phyloP scores from a whole-genome alignment of 1,140 invertebrate genomes.

The Drosophila bifasciata region DNA sequence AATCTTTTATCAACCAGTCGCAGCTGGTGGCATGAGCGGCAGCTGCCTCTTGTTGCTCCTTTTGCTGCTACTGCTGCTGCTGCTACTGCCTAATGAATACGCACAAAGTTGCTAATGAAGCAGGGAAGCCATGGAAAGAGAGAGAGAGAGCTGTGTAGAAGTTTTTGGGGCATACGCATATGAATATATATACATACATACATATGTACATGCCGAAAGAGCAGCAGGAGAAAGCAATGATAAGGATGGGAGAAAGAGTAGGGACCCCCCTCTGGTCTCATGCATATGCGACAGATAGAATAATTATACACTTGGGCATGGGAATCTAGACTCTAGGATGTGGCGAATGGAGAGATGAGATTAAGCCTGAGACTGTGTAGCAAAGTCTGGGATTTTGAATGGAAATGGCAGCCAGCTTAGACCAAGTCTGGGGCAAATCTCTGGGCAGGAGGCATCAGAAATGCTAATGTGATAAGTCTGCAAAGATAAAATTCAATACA shows the following conservation, averaged over 20 bases:
- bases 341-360: neutral
- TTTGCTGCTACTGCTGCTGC: neutral
- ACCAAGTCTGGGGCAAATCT: slow-evolving; percentile 8
- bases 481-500: slow-evolving; percentile 30
- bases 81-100: slow-evolving; percentile 71
- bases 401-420: no score
- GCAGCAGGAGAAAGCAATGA: neutral
- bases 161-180: slow-evolving; percentile 26
- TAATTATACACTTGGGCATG: slow-evolving; percentile 61
- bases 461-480: slow-evolving; percentile 42
- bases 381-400: no score
- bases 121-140: slow-evolving; percentile 20
- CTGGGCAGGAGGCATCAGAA: slow-evolving; percentile 10
- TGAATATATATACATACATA: no score
- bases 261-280: slow-evolving; percentile 49
- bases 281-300: slow-evolving; percentile 80
- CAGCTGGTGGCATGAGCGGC: slow-evolving; percentile 45
- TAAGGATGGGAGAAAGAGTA: slow-evolving; percentile 18
- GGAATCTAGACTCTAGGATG: slow-evolving; percentile 37
- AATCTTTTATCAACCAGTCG: slow-evolving; percentile 78
- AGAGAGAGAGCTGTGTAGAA: neutral
- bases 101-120: slow-evolving; percentile 81
- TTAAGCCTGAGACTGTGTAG: no score
- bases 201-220: slow-evolving; percentile 28
- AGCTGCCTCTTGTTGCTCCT: slow-evolving; percentile 29